Evolutionary conservation across 1,140 invertebrate genomes (phyloP).

Genomic region (Drosophila hydei): DNA sequence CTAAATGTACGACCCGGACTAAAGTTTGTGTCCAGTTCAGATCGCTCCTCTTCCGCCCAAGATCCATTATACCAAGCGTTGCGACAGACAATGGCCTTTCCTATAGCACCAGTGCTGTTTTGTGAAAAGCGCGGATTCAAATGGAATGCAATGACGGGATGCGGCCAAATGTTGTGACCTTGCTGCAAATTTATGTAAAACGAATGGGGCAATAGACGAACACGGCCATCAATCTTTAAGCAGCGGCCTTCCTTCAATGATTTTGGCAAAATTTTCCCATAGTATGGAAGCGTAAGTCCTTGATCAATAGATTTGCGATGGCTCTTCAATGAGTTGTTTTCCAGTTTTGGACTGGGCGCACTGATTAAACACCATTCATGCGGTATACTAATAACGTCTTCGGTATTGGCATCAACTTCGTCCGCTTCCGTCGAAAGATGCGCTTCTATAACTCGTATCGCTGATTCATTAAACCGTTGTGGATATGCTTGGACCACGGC

Average conservation of each 20-base stretch:
- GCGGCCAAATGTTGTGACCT: constrained; percentile 86
- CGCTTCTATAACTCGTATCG: constrained; percentile 58
- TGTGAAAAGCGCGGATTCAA: constrained; percentile 87
- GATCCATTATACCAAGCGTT: constrained; percentile 85
- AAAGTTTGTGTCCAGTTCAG: constrained; percentile 84
- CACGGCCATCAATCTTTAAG: constrained; percentile 86
- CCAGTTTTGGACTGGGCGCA: constrained; percentile 22
- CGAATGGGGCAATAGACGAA: constrained; percentile 87
- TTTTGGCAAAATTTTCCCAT: constrained; percentile 58
- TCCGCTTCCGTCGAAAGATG: constrained; percentile 36
- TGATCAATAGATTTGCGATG: constrained; percentile 23
- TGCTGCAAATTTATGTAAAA: constrained; percentile 89
- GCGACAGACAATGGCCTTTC: constrained; percentile 83
- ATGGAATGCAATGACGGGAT: constrained; percentile 87
- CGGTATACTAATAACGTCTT: constrained; percentile 57
- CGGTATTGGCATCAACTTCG: constrained; percentile 53
- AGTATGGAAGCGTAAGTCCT: constrained; percentile 72
- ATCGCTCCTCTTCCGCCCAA: constrained; percentile 84
- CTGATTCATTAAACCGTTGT: constrained; percentile 83
- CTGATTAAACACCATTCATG: constrained; percentile 65
- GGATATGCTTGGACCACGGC: constrained; percentile 84
- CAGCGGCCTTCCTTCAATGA: constrained; percentile 84
- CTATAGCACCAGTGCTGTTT: constrained; percentile 66
- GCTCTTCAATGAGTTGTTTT: constrained; percentile 31
- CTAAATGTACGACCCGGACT: constrained; percentile 83